Evolutionary conservation across 2,888 invertebrate species (phyloP).

Genomic region (Podotricha telesiphe): DNA sequence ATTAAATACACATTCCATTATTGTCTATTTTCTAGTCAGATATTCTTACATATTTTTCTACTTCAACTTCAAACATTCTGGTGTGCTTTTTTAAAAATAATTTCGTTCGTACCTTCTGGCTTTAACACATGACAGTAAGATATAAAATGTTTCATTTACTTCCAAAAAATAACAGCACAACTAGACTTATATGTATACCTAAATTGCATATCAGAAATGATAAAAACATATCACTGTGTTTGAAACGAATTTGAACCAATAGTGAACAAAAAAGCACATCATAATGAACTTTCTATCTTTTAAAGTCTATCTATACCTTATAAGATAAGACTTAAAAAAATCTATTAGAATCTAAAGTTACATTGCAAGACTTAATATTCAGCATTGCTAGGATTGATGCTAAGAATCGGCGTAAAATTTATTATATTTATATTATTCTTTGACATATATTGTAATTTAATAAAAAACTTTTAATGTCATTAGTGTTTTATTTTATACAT

Average conservation of each 20-base stretch:
- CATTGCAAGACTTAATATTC: slow-evolving; percentile 60
- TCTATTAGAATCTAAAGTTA: slow-evolving; percentile 59
- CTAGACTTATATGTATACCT: slow-evolving; percentile 11
- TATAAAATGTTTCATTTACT: not conserved
- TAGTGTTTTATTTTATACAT: slow-evolving; percentile 59
- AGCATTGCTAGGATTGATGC: slow-evolving; percentile 64
- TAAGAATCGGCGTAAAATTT: slow-evolving; percentile 62
- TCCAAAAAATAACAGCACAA: not conserved
- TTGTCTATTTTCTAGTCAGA: slow-evolving; percentile 60
- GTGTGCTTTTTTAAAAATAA: slow-evolving; percentile 56
- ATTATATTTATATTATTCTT: slow-evolving; percentile 82
- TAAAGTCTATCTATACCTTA: too few species aligned
- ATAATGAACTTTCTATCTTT: slow-evolving; percentile 38
- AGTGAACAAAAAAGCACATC: slow-evolving; percentile 35
- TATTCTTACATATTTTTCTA: slow-evolving; percentile 75
- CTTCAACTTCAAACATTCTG: slow-evolving; percentile 57
- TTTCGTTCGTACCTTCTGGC: not conserved
- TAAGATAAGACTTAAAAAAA: slow-evolving; percentile 36
- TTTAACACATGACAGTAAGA: not conserved
- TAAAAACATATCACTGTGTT: slow-evolving; percentile 38
- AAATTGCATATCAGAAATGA: slow-evolving; percentile 44
- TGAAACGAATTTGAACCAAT: not conserved
- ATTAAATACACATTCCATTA: slow-evolving; percentile 15
- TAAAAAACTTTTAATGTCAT: slow-evolving; percentile 78
- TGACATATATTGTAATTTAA: slow-evolving; percentile 83